Conservation (phyloP, 1,140 invertebrate genomes). For the Drosophila azteca region DNA sequence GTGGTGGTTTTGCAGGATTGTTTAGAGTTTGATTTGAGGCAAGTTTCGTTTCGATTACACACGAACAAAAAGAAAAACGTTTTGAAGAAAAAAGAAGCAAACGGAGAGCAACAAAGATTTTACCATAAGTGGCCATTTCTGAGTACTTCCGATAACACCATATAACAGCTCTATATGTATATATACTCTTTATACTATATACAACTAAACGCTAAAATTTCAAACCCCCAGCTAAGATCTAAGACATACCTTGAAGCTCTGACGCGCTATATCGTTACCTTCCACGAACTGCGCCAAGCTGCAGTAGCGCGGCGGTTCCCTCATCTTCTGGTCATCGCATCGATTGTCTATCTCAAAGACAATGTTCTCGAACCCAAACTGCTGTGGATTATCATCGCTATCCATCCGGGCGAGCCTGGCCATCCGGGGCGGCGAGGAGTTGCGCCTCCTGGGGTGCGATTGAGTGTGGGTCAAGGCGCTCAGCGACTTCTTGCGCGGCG, state of each 20-base stretch:
- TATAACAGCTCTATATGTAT: constrained; percentile 55
- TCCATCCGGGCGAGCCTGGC: constrained; percentile 68
- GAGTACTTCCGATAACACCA: constrained; percentile 60
- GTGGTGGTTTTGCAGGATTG: constrained; percentile 23
- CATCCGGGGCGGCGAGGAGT: constrained; percentile 76
- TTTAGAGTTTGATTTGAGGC: constrained; percentile 26
- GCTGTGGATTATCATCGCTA: constrained; percentile 85
- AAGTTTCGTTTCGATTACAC: constrained; percentile 34
- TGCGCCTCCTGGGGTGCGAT: constrained; percentile 81
- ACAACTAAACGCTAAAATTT: constrained; percentile 38
- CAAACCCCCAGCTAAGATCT: constrained; percentile 9
- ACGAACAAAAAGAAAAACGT: constrained; percentile 52
- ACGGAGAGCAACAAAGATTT: constrained; percentile 78
- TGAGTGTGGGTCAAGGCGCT: constrained; percentile 65
- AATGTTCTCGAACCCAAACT: constrained; percentile 88
- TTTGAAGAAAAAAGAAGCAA: constrained; percentile 74
- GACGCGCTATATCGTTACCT: constrained; percentile 90
- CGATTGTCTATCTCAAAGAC: constrained; percentile 86
- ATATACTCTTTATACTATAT: constrained; percentile 8
- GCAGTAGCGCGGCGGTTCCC: constrained; percentile 87
- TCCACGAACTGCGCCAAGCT: constrained; percentile 91
- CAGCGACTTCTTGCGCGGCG: constrained; percentile 67
- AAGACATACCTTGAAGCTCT: constrained; percentile 87
- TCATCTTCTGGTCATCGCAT: constrained; percentile 84
- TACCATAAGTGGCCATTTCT: constrained; percentile 74